Evolutionary conservation across 1,140 invertebrate species (phyloP), one percentile per base, ranked within the genome.

Genomic region (Heliconius nattereri): DNA sequence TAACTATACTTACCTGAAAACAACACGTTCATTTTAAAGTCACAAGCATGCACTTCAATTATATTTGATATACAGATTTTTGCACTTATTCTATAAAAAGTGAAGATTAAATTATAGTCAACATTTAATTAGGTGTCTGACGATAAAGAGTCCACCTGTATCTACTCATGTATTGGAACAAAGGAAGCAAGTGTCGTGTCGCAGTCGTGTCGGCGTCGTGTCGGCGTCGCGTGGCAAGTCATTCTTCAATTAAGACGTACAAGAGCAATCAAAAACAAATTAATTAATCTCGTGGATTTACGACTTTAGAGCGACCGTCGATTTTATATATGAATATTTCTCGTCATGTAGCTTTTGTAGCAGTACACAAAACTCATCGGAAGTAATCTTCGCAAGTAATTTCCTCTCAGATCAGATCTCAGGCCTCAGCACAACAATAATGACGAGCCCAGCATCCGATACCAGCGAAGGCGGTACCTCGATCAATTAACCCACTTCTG

Each of bases 231-330:
- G 57, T 66, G 26, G 49, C 74, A 35, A 75, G 74, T 75, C 74
- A 75, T 75, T 57, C 54, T 19, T 76, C 75, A 76, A 76, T 76
- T 71, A 49, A 76, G 29, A 35, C 60, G 26, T 76, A 76, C 60
- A 71, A 76, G 75, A 54, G 40, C 60, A 71, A 76, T 76, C 75
- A 71, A 76, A 76, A 70, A 76, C 52, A 70, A 76, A 76, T 76
- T 71, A 76, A 76, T 76, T 76, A 45, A n/a, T 71, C 57, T 66
- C 75, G 66, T 71, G 40, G 66, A 76, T 71, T 71, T 49, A 76
- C 16, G 60, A 45, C 37, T 49, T 70, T 13, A 66, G 26, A 57
- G 20, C 54, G n/a, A 23, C 20, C 54, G 6, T 23, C 8, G 23
- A n/a, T 52, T 29, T 11, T 66, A 23, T 66, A 66, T 66, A 29